A percentile compares a stretch with the other conserved stretches of the same genome.
Conservation (phyloP, 30 jellyfish, hydroid and myxozoan species). For the Pseudorhiza aurosa region DNA sequence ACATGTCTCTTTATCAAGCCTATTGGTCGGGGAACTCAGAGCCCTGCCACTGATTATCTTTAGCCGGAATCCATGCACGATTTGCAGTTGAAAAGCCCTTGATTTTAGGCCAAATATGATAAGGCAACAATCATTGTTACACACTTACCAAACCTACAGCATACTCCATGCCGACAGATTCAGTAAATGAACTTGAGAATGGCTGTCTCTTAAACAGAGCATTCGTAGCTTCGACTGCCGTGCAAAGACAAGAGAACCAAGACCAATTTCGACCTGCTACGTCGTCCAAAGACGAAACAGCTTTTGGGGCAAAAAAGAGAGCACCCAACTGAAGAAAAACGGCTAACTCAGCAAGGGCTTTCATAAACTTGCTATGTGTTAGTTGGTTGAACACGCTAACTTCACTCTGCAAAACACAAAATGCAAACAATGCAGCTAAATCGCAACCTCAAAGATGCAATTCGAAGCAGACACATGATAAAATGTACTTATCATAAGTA, state of each 20-base stretch:
- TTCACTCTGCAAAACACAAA: conserved; percentile 44
- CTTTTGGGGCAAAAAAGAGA: background rate
- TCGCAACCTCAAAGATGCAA: background rate
- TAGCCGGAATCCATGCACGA: too few species aligned
- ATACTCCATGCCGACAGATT: background rate
- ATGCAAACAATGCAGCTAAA: background rate
- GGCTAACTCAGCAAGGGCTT: conserved; percentile 58
- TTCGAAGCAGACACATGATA: too few species aligned
- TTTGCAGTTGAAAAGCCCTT: too few species aligned
- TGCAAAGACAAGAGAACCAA: conserved; percentile 46
- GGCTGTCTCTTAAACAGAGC: conserved; percentile 50
- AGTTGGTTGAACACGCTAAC: conserved; percentile 54
- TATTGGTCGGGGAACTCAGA: too few species aligned
- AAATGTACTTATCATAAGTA: too few species aligned
- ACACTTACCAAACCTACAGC: conserved; percentile 30
- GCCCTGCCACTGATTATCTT: too few species aligned
- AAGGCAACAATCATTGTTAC: too few species aligned
- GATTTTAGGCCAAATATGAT: too few species aligned
- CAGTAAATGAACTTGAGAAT: conserved; percentile 19
- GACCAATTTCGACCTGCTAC: conserved; percentile 30
- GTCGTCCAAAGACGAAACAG: background rate
- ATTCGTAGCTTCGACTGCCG: conserved; percentile 27
- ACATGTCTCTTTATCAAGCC: too few species aligned
- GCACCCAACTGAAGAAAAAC: conserved; percentile 36
- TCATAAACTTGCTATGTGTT: conserved; percentile 44